A percentile compares a stretch with the other conserved stretches of the same genome.
Conservation (phyloP, 2,113 vertebrate genomes). For the Hippopotamus amphibius region DNA sequence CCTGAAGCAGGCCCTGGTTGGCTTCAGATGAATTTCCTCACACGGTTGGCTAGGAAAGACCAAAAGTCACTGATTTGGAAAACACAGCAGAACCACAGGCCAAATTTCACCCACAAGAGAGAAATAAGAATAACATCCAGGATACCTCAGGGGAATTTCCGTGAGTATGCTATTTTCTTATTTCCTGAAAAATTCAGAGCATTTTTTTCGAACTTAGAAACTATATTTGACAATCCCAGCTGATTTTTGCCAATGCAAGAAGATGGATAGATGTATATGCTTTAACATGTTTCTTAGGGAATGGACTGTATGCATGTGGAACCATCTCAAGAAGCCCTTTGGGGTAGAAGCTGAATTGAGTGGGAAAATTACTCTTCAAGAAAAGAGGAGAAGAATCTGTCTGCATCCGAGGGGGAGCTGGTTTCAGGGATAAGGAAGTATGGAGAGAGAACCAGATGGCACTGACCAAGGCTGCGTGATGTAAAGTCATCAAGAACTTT, state of each 20-base stretch:
- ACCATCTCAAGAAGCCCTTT: neutral
- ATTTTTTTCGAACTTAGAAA: constrained; percentile 39
- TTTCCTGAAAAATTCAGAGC: constrained; percentile 51
- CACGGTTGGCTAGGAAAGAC: constrained; percentile 42
- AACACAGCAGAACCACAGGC: constrained; percentile 57
- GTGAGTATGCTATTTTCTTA: neutral
- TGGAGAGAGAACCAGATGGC: neutral
- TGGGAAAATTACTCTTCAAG: neutral
- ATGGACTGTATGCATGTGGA: neutral
- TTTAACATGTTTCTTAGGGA: neutral
- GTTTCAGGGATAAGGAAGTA: neutral
- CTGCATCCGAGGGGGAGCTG: neutral
- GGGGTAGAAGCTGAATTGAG: neutral
- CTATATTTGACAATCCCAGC: neutral
- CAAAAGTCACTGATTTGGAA: constrained; percentile 65
- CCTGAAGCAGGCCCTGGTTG: neutral
- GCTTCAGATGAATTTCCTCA: constrained; percentile 41
- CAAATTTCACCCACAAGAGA: constrained; percentile 68
- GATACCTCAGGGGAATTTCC: constrained; percentile 58
- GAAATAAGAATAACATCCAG: constrained; percentile 63
- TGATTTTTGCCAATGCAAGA: neutral
- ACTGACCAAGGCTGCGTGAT: neutral
- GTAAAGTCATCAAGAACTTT: neutral
- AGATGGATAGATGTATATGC: neutral
- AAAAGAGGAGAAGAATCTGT: neutral